Base-by-base conservation (phyloP, 2,797 vertebrate species). In the Percopsis omiscomaycus region DNA sequence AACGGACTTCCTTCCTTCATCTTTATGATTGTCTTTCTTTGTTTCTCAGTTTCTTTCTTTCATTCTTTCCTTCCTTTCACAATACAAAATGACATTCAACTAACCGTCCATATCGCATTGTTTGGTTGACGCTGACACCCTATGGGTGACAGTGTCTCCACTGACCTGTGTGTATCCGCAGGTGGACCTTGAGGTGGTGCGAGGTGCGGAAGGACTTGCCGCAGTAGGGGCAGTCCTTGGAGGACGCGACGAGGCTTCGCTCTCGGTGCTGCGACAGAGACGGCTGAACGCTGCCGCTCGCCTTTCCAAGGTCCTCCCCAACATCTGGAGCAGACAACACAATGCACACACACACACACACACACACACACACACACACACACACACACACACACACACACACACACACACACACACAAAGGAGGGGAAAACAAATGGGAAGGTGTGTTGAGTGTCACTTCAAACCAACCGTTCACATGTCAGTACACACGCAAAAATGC, bases 91-190 rank as follows among this genome's bases (percentile, higher is more conserved):
- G 55, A 32, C 45, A 3, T 48, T 47, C 30, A 16, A 14, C 32
- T 12, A 28, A 42, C 44, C 11, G 27, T 22, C 22, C 22, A 22
- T 22, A 22, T 22, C 1, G 22, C 22, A 22, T 1, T 22, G 22
- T 22, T 22, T 22, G 22, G 22, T 22, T 22, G 22, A 22, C 22
- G 22, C 22, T 22, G 22, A 22, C 22, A 22, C 22, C 22, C 22
- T 22, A 22, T 22, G 22, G n/a, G 3, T 6, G 46, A 73, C 10
- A 9, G 15, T 53, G 15, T 16, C 14, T n/a, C 32, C 37, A 86
- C 95, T 95, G 90, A 99, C 97, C 97, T 95, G 97, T 99, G 77
- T 99, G 97, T 94, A 98, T 98, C 93, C 98, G 93, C 91, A 99
- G 94, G 89, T 99, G 98, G 81, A 99, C 98, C 89, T 99, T 99